Evolutionary conservation across 2,888 invertebrate genomes (phyloP).

Genomic region (Drosophila seclusa): DNA sequence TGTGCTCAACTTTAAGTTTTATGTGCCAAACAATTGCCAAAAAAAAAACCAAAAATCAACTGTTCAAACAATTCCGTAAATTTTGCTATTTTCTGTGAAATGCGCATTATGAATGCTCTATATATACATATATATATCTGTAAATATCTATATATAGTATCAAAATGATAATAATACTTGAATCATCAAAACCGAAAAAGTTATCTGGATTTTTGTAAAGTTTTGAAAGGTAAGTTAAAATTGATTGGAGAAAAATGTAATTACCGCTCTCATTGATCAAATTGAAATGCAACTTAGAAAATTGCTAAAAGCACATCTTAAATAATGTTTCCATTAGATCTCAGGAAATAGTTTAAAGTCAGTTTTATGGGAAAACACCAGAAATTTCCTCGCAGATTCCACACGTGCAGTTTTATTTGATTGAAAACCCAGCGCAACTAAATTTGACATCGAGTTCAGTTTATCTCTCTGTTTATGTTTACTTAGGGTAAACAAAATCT

Average conservation of each 20-base stretch:
- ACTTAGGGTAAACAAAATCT: conserved; percentile 29
- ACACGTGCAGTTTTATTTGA: neutral
- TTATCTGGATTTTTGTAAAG: neutral
- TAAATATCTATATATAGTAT: neutral
- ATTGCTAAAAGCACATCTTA: neutral
- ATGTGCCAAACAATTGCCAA: conserved; percentile 40
- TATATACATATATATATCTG: too few species aligned
- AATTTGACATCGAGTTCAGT: neutral
- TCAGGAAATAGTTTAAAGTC: neutral
- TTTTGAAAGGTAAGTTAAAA: neutral
- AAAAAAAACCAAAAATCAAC: conserved; percentile 11
- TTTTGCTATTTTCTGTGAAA: neutral
- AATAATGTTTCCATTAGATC: neutral
- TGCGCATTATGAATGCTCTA: conserved; percentile 11
- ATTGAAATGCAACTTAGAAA: neutral
- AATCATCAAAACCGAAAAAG: neutral
- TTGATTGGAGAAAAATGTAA: neutral
- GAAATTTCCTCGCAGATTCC: neutral
- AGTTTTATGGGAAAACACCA: neutral
- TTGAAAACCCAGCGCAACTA: neutral
- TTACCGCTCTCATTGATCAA: neutral
- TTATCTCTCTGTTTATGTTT: neutral
- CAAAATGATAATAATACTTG: neutral
- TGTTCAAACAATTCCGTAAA: conserved; percentile 1
- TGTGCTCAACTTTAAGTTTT: conserved; percentile 26